A percentile compares a stretch with the other conserved stretches of the same genome.
phyloP scores from a whole-genome alignment of 92 coral and sea anemone species.

The Paramuricea clavata region DNA sequence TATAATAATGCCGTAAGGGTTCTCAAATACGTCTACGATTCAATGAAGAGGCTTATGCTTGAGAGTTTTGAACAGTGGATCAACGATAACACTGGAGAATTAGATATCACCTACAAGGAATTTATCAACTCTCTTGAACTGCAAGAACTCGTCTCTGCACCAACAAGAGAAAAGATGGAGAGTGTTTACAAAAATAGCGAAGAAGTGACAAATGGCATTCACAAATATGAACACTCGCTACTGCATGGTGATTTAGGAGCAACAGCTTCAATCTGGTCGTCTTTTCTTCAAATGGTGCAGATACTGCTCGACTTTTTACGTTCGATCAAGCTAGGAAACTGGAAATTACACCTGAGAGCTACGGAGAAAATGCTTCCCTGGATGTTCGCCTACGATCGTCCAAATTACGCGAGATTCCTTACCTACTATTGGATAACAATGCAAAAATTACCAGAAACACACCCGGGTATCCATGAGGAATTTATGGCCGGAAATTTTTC shows the following conservation, averaged over 20 bases:
- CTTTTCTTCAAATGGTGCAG: slow-evolving; percentile 21
- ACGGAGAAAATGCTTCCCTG: slow-evolving; percentile 25
- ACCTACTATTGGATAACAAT: slow-evolving; percentile 13
- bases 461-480: neutral
- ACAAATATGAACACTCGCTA: neutral
- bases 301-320: slow-evolving; percentile 13
- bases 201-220: neutral
- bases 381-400: slow-evolving; percentile 27
- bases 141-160: neutral
- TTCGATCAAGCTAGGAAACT: neutral
- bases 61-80: neutral
- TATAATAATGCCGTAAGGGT: slow-evolving; percentile 1
- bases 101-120: neutral
- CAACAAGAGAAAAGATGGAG: neutral
- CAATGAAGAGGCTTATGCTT: neutral
- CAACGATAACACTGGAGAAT: neutral
- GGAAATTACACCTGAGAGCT: slow-evolving; percentile 9
- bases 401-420: slow-evolving; percentile 8
- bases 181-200: neutral
- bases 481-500: slow-evolving; percentile 16
- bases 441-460: slow-evolving; percentile 10
- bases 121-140: slow-evolving; percentile 3
- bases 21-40: neutral
- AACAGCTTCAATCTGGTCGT: slow-evolving; percentile 34
- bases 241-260: neutral